A percentile compares a stretch with the other conserved stretches of the same genome.
These are phyloP conservation scores for Adrianichthys oophorus DNA, from an alignment of 2,797 vertebrate species.

Conservation along the genomic window DNA sequence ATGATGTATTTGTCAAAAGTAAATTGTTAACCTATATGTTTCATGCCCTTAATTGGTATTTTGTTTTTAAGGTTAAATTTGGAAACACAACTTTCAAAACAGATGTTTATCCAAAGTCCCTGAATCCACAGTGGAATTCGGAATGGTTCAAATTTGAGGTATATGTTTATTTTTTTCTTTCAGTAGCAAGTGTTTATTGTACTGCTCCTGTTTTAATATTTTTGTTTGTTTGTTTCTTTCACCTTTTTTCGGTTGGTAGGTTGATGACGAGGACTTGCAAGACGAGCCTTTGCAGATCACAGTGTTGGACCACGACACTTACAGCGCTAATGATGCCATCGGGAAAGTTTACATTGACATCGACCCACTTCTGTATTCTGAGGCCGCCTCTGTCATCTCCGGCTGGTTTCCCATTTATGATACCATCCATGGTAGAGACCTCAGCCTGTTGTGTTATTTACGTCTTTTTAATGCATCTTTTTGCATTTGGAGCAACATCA, in stretches of 20 bases:
- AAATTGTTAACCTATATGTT: background rate
- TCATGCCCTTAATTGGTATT: background rate
- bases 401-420: slow-evolving; percentile 99
- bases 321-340: slow-evolving; percentile 98
- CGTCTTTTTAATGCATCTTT: background rate
- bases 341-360: slow-evolving; percentile 99
- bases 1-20: no score
- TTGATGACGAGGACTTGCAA: slow-evolving; percentile 97
- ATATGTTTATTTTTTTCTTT: slow-evolving; percentile 34
- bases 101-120: slow-evolving; percentile 94
- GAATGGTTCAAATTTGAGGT: slow-evolving; percentile 99
- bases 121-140: slow-evolving; percentile 99
- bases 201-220: background rate
- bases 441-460: background rate
- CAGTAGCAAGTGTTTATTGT: no score
- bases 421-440: slow-evolving; percentile 90
- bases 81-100: slow-evolving; percentile 98
- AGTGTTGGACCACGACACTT: slow-evolving; percentile 96
- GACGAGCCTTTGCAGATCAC: slow-evolving; percentile 98
- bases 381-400: slow-evolving; percentile 96
- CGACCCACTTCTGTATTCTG: slow-evolving; percentile 91
- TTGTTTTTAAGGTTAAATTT: slow-evolving; percentile 90
- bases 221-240: background rate
- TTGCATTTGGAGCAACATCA: background rate
- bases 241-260: slow-evolving; percentile 70